phyloP scores from a whole-genome alignment of 1,140 invertebrate species.

The Bombus picipes region DNA sequence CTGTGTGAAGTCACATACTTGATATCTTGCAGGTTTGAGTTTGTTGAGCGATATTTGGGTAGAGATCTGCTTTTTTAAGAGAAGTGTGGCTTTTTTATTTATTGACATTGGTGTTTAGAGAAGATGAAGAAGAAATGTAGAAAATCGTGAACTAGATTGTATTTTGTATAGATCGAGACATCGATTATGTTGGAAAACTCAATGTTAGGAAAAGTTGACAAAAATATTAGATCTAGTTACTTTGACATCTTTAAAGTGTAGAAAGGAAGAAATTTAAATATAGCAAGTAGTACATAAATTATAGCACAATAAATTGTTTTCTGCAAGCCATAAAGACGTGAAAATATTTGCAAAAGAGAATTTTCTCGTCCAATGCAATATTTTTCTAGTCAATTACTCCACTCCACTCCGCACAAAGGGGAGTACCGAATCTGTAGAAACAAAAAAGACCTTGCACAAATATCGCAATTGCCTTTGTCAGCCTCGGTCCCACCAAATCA shows the following conservation, averaged over 20 bases:
- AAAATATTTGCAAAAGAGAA: background rate
- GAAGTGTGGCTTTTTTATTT: no score
- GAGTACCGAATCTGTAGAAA: background rate
- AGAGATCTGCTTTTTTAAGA: background rate
- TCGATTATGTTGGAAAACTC: background rate
- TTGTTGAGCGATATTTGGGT: background rate
- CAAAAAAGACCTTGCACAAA: background rate
- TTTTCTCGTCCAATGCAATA: background rate
- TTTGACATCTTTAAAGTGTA: no score
- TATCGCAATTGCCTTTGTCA: background rate
- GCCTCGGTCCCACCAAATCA: slow-evolving; percentile 24
- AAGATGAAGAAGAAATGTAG: no score
- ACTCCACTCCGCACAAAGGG: background rate
- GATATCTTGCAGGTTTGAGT: background rate
- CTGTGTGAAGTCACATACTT: background rate
- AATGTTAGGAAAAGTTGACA: background rate
- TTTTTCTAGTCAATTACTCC: background rate
- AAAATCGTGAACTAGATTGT: no score
- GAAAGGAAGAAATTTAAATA: no score
- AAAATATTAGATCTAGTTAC: no score
- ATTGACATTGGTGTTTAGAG: no score
- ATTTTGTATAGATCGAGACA: no score
- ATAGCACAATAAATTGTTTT: no score
- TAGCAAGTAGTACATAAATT: no score
- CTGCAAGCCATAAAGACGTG: no score